These are phyloP conservation scores for Oenanthe oenanthe DNA, from an alignment of 2,113 vertebrate genomes.

Conservation along the genomic window DNA sequence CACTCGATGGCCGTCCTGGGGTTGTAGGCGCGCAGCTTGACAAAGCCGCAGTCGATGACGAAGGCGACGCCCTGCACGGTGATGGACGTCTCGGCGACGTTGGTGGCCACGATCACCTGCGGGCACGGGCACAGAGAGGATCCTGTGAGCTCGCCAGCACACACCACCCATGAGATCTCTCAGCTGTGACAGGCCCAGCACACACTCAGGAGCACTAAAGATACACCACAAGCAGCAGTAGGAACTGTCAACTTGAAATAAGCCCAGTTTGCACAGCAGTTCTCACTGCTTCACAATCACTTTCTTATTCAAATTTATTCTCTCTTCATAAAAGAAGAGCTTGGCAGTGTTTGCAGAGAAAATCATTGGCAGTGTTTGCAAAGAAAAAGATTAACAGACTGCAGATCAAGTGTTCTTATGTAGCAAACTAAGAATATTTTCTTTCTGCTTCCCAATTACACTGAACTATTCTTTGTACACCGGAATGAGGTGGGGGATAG, in stretches of 20 bases:
- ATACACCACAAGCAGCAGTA: not conserved
- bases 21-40: slow-evolving; percentile 96
- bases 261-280: not conserved
- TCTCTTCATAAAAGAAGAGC: not conserved
- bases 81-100: slow-evolving; percentile 96
- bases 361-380: not conserved
- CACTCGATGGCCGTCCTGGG: slow-evolving; percentile 92
- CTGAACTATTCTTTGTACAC: not conserved
- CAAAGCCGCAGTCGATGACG: slow-evolving; percentile 96
- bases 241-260: not conserved
- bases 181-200: not conserved
- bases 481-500: no score
- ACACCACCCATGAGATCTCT: not conserved
- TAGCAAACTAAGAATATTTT: not conserved
- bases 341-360: not conserved
- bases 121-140: not conserved
- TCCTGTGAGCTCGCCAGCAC: not conserved
- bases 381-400: not conserved
- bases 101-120: slow-evolving; percentile 97
- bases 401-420: not conserved
- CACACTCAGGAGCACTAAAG: not conserved
- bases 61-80: slow-evolving; percentile 91
- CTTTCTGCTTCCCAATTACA: not conserved
- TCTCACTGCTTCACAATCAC: not conserved
- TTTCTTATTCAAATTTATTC: not conserved